Percentiles rank a stretch among this genome's conserved stretches.
Evolutionary conservation across 2,888 invertebrate genomes (phyloP).

Genomic region (Latheticus oryzae): DNA sequence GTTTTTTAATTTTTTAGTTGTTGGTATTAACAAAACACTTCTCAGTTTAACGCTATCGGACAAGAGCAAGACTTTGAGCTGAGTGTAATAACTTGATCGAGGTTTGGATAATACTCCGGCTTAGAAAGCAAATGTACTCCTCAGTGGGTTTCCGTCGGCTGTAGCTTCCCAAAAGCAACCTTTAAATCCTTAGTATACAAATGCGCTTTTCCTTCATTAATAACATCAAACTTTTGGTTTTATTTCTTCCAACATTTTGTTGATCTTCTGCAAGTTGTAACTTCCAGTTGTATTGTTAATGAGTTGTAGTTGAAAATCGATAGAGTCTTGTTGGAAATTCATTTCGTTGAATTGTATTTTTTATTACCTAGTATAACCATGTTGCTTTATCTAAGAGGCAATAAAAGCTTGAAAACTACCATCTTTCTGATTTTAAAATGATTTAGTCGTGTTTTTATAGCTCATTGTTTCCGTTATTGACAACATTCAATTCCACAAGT

Average conservation of each 20-base stretch:
- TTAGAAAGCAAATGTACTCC: constrained; percentile 9
- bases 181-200: constrained; percentile 4
- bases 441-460: constrained; percentile 18
- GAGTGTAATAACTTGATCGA: constrained; percentile 11
- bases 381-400: constrained; percentile 3
- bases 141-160: constrained; percentile 15
- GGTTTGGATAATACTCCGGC: constrained; percentile 14
- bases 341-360: constrained; percentile 11
- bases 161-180: constrained; percentile 13
- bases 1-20: too few species aligned
- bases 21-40: too few species aligned
- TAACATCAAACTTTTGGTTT: constrained; percentile 1
- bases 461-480: constrained; percentile 13
- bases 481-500: not conserved
- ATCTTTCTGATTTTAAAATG: constrained; percentile 17
- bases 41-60: constrained; percentile 14
- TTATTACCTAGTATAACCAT: constrained; percentile 16
- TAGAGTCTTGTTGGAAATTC: constrained; percentile 1
- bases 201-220: constrained; percentile 4
- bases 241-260: not conserved
- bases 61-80: constrained; percentile 5
- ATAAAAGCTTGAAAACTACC: constrained; percentile 12
- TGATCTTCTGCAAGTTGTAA: constrained; percentile 6
- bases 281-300: constrained; percentile 2
- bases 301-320: constrained; percentile 1